Conservation (phyloP, 2,888 invertebrate species). For the Sympetrum striolatum region DNA sequence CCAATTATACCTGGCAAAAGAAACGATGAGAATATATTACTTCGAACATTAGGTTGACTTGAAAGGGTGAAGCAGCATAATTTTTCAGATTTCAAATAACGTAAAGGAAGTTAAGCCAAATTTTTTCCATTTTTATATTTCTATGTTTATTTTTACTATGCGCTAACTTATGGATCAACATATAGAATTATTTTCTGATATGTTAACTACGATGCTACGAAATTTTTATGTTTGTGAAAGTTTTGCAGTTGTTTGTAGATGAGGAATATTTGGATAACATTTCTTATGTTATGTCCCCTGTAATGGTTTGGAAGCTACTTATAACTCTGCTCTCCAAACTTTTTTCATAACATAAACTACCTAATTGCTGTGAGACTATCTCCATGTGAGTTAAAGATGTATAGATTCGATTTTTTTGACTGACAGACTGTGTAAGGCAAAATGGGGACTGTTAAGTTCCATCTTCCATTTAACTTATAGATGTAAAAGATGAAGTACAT, state of each 20-base stretch:
- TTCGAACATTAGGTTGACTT: not conserved
- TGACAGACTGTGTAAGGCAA: too few relatives aligned
- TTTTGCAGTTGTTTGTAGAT: not conserved
- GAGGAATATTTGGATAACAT: not conserved
- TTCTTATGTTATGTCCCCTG: not conserved
- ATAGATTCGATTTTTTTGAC: too few relatives aligned
- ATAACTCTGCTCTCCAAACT: not conserved
- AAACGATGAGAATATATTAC: not conserved
- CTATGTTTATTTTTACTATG: not conserved
- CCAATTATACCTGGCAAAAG: slow-evolving; percentile 9
- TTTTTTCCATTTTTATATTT: slow-evolving; percentile 37
- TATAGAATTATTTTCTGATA: slow-evolving; percentile 23
- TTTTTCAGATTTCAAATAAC: slow-evolving; percentile 29
- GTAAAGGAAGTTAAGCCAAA: not conserved
- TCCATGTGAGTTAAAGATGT: too few relatives aligned
- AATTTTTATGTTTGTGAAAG: not conserved
- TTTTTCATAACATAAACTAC: not conserved
- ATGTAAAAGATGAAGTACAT: too few relatives aligned
- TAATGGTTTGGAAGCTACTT: not conserved
- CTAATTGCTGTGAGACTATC: not conserved
- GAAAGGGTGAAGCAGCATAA: not conserved
- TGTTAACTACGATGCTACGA: not conserved
- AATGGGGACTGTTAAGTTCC: too few relatives aligned
- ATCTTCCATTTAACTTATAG: too few relatives aligned
- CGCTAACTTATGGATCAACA: not conserved